Base-by-base conservation (phyloP, 2,797 vertebrate species). In the Ceyx erithaca region DNA sequence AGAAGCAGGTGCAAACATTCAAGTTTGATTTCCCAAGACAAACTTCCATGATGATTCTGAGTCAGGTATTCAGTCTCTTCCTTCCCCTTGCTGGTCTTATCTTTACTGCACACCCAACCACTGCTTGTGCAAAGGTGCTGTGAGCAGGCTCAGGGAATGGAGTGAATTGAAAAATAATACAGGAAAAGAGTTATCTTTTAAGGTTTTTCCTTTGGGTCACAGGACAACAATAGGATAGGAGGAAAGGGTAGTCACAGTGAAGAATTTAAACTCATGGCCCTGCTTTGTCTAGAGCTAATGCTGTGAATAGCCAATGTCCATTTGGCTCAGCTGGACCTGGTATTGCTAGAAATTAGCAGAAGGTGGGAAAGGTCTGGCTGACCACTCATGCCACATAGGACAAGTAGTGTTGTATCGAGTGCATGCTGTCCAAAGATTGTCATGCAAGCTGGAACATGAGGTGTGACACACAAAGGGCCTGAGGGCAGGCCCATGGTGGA, bases 21-120 rank as follows among this genome's bases (percentile, higher is more conserved):
- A 68, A 49, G 14, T 95, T 87, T 92, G 90, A 93, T 92, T 95
- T 95, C 90, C 64, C 61, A 85, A 80, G 86, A 51, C 64, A 89
- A 80, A 10, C n/a, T 93, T 87, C 90, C 37, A 8, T 54, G 80
- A 82, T 49, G 64, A 58, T 64, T 73, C 26, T 19, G 54, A 87
- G 57, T 73, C 52, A 85, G 30, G 21, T 62, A 58, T 77, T 70
- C 57, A 90, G 7, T 67, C 49, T 52, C 15, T 51, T 57, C 33
- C 33, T 85, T 73, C 10, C 25, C 22, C 19, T 46, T 86, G 63
- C 51, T 64, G 57, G 33, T 84, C 83, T 86, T 59, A 58, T 86
- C 43, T 72, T 63, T 58, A 62, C 64, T 77, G 33, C 37, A 58
- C 48, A 87, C 45, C 41, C 33, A 77, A 13, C 6, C 3, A 16